Conservation (phyloP, 1,140 invertebrate genomes). For the Stegodyphus dumicola region DNA sequence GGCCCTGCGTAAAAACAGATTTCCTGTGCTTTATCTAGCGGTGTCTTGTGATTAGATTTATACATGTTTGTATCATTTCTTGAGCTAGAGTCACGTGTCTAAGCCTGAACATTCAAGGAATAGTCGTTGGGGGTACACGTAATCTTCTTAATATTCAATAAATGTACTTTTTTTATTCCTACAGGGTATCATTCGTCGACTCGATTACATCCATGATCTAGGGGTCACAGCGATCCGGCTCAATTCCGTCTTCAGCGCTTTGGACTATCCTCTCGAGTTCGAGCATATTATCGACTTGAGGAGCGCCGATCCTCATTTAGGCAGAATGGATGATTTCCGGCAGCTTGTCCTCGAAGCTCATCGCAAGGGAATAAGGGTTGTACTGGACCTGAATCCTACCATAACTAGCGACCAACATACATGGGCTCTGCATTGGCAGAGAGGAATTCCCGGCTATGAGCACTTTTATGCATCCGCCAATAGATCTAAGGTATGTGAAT, state of each 20-base stretch:
- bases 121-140: too few species aligned
- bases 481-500: constrained; percentile 41
- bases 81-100: too few species aligned
- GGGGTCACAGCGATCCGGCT: constrained; percentile 77
- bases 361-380: constrained; percentile 76
- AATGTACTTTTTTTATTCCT: not conserved
- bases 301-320: constrained; percentile 75
- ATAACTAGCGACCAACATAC: constrained; percentile 63
- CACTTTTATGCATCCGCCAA: constrained; percentile 55
- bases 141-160: too few species aligned
- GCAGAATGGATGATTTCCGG: constrained; percentile 75
- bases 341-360: constrained; percentile 74
- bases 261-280: constrained; percentile 79
- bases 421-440: constrained; percentile 63
- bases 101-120: too few species aligned
- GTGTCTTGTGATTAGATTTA: too few species aligned
- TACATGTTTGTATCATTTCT: too few species aligned
- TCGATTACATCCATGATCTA: constrained; percentile 77
- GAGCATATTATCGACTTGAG: constrained; percentile 75
- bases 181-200: constrained; percentile 64
- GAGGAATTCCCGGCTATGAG: constrained; percentile 42
- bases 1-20: too few species aligned
- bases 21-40: too few species aligned
- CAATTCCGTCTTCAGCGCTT: constrained; percentile 79
- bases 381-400: constrained; percentile 75